These are phyloP conservation scores for Punctoribates punctum DNA, from an alignment of 2,888 invertebrate genomes.

Conservation along the genomic window DNA sequence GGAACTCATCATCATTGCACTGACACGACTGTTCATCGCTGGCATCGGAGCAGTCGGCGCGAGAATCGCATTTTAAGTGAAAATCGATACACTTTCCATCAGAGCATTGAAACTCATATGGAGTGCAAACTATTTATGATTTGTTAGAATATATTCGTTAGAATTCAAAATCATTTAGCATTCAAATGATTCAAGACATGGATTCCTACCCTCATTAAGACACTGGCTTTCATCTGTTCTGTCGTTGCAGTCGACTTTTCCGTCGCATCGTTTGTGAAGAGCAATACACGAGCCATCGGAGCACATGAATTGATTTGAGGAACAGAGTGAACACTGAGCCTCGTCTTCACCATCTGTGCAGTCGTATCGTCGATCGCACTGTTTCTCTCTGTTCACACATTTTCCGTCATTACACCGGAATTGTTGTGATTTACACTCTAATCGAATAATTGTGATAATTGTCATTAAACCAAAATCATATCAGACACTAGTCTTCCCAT, in stretches of 20 bases:
- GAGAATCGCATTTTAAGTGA: constrained; percentile 53
- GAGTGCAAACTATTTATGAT: constrained; percentile 34
- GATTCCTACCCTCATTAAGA: constrained; percentile 46
- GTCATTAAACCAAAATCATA: too few species aligned
- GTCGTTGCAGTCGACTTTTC: constrained; percentile 61
- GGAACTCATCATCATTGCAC: constrained; percentile 18
- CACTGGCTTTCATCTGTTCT: constrained; percentile 60
- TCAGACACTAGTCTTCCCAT: too few species aligned
- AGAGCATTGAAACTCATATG: constrained; percentile 1
- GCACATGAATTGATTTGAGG: constrained; percentile 57
- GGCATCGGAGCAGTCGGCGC: constrained; percentile 46
- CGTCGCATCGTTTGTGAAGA: constrained; percentile 60
- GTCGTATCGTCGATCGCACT: constrained; percentile 55
- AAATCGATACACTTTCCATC: not conserved
- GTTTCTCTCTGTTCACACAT: constrained; percentile 49
- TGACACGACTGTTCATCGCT: constrained; percentile 58
- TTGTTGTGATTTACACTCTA: not conserved
- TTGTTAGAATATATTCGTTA: not conserved
- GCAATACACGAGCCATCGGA: constrained; percentile 64
- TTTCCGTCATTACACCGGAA: constrained; percentile 57
- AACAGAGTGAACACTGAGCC: constrained; percentile 56
- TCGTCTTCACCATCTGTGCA: constrained; percentile 68
- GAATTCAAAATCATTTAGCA: not conserved
- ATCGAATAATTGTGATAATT: too few species aligned
- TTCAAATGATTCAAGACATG: not conserved